Base-by-base conservation (phyloP, 2,888 invertebrate genomes). In the Dimorphilus gyrociliatus region DNA sequence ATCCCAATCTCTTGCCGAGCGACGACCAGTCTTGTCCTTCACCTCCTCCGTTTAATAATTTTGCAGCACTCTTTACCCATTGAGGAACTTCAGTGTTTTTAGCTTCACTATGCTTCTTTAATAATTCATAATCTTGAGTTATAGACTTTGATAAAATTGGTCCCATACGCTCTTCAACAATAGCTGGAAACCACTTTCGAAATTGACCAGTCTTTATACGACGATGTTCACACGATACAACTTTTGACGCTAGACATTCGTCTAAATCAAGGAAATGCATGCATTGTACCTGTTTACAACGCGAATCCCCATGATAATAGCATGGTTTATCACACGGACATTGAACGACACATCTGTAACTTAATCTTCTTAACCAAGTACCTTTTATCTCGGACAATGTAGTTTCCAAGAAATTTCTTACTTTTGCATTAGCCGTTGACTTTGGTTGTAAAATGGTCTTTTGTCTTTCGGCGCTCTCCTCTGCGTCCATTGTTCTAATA, bases 201-300 rank as follows among this genome's bases (percentile, higher is more conserved):
- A 57, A 51, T 23, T 40, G 41, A 7, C 48, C 46, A 10, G 64
- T 64, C 39, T 63, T 58, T 3, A 64, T 48, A 35, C 60, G 46
- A 30, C 64, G 41, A 37, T 57, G 57, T 29, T 55, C 61, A 51
- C 64, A 64, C 38, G 56, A 55, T n/a, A 64, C 57, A 33, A 63
- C 64, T 48, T 61, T 62, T 36, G 55, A 62, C 10, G 56, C 42
- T n/a, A 65, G 43, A 43, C 64, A 65, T 32, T 65, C 61, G 41
- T 64, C 62, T 4, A 65, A 47, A 33, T 56, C 48, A 13, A 65
- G 44, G 37, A 64, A 60, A 46, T 65, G 65, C 6, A 56, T 34
- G 42, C 64, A 65, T 2, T 43, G 34, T 18, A 51, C 48, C 16
- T 55, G 41, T 2, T 33, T 26, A 35, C 65, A 65, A 4, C 40